phyloP scores from a whole-genome alignment of 2,888 invertebrate genomes.

The Smittia sp. region DNA sequence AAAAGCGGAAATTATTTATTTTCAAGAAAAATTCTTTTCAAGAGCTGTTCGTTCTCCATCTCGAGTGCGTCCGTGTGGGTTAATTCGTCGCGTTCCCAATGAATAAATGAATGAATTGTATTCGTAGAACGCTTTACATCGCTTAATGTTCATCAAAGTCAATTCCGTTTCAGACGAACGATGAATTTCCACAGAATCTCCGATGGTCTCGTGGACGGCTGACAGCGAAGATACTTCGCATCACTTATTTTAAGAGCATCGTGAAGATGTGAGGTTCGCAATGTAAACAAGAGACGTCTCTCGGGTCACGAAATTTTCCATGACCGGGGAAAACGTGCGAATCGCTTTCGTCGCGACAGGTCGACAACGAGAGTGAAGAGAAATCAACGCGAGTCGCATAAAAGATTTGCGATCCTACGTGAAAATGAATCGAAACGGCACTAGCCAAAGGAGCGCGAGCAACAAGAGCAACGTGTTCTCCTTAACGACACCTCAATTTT shows the following conservation, averaged over 20 bases:
- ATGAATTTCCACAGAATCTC: neutral
- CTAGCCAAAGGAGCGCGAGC: neutral
- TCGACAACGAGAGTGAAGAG: neutral
- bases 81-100: neutral
- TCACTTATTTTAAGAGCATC: neutral
- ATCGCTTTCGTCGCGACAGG: constrained; percentile 8
- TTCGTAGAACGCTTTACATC: neutral
- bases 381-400: neutral
- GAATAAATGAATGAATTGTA: constrained; percentile 9
- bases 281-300: neutral
- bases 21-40: constrained; percentile 15
- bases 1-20: constrained; percentile 23
- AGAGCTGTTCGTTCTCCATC: neutral
- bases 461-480: neutral
- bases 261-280: neutral
- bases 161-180: constrained; percentile 2
- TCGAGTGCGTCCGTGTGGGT: constrained; percentile 5
- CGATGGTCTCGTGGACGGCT: no score
- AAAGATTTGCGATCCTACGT: neutral
- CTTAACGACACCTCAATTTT: constrained; percentile 11
- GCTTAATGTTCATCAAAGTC: constrained; percentile 3
- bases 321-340: neutral
- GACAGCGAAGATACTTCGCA: neutral
- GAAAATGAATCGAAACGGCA: neutral
- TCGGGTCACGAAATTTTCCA: neutral